Conservation (phyloP, 2,797 vertebrate species). For the Otolemur crassicaudatus region DNA sequence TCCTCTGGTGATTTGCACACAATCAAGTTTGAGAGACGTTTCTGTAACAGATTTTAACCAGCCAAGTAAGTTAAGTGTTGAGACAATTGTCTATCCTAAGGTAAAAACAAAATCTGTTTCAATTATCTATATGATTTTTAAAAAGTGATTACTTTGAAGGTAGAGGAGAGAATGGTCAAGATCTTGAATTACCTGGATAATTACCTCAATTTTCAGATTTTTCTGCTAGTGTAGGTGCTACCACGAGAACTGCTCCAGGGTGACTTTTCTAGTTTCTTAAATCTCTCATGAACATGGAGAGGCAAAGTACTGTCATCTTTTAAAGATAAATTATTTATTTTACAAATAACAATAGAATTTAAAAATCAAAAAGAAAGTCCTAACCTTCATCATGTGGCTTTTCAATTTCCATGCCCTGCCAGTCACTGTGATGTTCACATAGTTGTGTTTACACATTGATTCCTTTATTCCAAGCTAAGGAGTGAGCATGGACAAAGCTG, state of each 20-base stretch:
- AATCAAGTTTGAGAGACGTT: conserved; percentile 40
- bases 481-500: neutral
- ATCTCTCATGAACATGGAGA: neutral
- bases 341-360: neutral
- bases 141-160: neutral
- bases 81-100: neutral
- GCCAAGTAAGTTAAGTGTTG: conserved; percentile 7
- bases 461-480: neutral
- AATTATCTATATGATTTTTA: conserved; percentile 5
- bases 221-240: neutral
- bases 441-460: conserved; percentile 4
- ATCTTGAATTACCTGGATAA: conserved; percentile 39
- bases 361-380: conserved; percentile 44
- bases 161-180: neutral
- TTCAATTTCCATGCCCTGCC: neutral
- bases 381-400: neutral
- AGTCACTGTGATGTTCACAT: neutral
- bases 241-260: neutral
- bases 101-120: neutral
- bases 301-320: neutral
- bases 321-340: conserved; percentile 56
- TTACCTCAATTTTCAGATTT: neutral
- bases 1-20: neutral
- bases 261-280: conserved; percentile 20
- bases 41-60: conserved; percentile 19